phyloP scores from a whole-genome alignment of 2,888 invertebrate species.

The Drosophila infuscata region DNA sequence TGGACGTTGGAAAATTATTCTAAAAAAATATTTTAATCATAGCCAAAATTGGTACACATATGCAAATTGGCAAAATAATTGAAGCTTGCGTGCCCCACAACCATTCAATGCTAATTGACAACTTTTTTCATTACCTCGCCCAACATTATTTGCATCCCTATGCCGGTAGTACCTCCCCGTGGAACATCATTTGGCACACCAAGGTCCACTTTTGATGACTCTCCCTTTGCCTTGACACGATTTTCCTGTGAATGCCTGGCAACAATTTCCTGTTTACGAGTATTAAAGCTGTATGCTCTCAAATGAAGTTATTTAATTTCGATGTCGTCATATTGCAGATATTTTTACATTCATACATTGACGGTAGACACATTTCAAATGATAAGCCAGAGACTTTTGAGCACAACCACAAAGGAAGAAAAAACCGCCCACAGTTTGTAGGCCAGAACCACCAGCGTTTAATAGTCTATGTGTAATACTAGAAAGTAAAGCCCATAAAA shows the following conservation, averaged over 20 bases:
- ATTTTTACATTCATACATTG: slow-evolving; percentile 23
- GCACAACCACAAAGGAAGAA: slow-evolving; percentile 58
- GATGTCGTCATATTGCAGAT: slow-evolving; percentile 52
- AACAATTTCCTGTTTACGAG: slow-evolving; percentile 51
- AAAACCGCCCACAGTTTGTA: slow-evolving; percentile 67
- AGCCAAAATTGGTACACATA: not conserved
- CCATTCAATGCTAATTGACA: slow-evolving; percentile 30
- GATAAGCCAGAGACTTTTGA: slow-evolving; percentile 27
- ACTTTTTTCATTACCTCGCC: slow-evolving; percentile 12
- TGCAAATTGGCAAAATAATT: slow-evolving; percentile 44
- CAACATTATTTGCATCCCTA: slow-evolving; percentile 22
- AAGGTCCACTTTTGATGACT: slow-evolving; percentile 19
- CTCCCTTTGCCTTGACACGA: slow-evolving; percentile 59
- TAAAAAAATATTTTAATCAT: slow-evolving; percentile 10
- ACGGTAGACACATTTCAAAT: slow-evolving; percentile 18
- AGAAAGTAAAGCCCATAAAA: slow-evolving; percentile 67
- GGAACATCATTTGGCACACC: slow-evolving; percentile 21
- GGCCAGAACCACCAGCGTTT: slow-evolving; percentile 46
- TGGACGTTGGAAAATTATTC: slow-evolving; percentile 1
- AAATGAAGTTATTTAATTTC: slow-evolving; percentile 32
- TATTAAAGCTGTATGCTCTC: slow-evolving; percentile 29
- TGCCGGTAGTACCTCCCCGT: slow-evolving; percentile 14
- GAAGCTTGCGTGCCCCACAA: slow-evolving; percentile 51
- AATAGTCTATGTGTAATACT: slow-evolving; percentile 65
- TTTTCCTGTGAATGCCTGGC: slow-evolving; percentile 4